Base-by-base conservation (phyloP, 2,797 vertebrate genomes). In the Anas bernieri region DNA sequence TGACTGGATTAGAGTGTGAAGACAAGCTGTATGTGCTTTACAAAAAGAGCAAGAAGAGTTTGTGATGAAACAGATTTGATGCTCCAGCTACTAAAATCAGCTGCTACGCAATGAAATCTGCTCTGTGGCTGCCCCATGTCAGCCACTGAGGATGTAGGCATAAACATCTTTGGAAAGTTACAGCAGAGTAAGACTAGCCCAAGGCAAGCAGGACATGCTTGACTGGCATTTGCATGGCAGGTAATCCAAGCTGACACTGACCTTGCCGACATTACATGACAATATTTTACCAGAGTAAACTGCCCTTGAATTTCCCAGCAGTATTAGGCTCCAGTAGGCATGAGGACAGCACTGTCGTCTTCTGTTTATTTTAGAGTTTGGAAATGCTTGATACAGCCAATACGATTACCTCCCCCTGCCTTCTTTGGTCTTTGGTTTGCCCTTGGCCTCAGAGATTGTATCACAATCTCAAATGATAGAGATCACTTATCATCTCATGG, bases 201-300 rank as follows among this genome's bases (percentile, higher is more conserved):
- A 92, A 74, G 88, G 96, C 88, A 93, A 86, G 39, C 21, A 70
- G 61, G 79, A 61, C 84, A 93, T 79, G 92, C 92, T 84, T 92
- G 84, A 88, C 74, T 95, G 91, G 61, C 86, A 88, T 67, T 93
- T 82, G 48, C 55, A 64, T 68, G 86, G 88, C 91, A 95, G 94
- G 95, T 86, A 88, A 95, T 94, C 80, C 54, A 93, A 96, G 70
- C 68, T 95, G 96, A 94, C 91, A 95, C 58, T 86, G 96, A 95
- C 90, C 90, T 95, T 95, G 93, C 80, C 81, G 91, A 58, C 30
- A 39, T 79, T 74, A 55, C 35, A 45, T 31, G 84, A 54, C 63
- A 83, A 68, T 70, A 77, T 77, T 89, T 82, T 67, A 50, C 41
- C 56, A 39, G 64, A 61, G 35, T 83, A 92, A 92, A 67, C 72